A percentile compares a stretch with the other conserved stretches of the same genome.
Evolutionary conservation across 2,797 vertebrate genomes (phyloP).

Genomic region (Echeneis naucrates): DNA sequence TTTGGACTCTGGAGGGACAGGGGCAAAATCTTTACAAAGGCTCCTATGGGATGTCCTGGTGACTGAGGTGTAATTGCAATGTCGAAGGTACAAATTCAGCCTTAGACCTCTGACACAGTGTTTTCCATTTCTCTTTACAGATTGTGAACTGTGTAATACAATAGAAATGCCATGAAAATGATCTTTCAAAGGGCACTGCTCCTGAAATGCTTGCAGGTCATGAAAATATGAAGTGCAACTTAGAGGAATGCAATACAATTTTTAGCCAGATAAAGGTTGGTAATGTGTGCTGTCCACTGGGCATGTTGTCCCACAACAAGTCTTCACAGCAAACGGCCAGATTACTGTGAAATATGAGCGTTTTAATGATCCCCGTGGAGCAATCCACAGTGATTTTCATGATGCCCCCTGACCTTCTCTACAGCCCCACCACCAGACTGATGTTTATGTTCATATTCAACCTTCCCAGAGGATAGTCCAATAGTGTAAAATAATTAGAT

Average conservation of each 20-base stretch:
- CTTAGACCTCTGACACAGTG: slow-evolving; percentile 23
- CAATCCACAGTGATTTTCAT: slow-evolving; percentile 24
- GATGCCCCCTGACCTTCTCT: slow-evolving; percentile 28
- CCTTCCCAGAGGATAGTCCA: slow-evolving; percentile 13
- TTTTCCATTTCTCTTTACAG: slow-evolving; percentile 10
- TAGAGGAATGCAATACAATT: background rate
- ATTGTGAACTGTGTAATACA: slow-evolving; percentile 20
- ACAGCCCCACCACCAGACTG: slow-evolving; percentile 19
- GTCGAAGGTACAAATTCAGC: slow-evolving; percentile 11
- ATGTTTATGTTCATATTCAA: slow-evolving; percentile 33
- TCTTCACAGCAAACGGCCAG: slow-evolving; percentile 12
- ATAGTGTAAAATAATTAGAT: background rate
- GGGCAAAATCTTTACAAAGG: slow-evolving; percentile 4
- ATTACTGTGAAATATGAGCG: slow-evolving; percentile 51
- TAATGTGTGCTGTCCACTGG: slow-evolving; percentile 1
- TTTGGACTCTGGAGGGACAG: background rate
- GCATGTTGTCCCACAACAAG: background rate
- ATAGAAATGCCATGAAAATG: slow-evolving; percentile 16
- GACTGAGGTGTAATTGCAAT: slow-evolving; percentile 10
- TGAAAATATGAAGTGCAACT: background rate
- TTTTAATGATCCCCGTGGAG: slow-evolving; percentile 54
- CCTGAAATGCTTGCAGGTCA: slow-evolving; percentile 8
- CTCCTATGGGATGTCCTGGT: background rate
- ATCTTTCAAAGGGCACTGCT: slow-evolving; percentile 26
- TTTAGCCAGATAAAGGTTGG: background rate